phyloP scores from a whole-genome alignment of 2,888 invertebrate species.

The Celastrina argiolus region DNA sequence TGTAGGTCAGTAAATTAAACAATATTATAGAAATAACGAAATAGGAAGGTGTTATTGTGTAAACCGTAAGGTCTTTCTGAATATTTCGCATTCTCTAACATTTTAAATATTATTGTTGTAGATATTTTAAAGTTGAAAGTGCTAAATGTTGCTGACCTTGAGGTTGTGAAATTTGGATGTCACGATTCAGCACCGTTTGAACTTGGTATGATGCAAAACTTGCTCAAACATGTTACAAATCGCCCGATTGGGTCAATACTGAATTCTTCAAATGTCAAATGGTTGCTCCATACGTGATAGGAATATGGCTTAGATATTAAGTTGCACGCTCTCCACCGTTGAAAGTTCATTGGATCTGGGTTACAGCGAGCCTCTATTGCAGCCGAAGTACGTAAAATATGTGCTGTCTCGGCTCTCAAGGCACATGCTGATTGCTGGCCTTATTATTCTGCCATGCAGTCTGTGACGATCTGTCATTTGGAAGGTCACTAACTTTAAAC shows the following conservation, averaged over 20 bases:
- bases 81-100: background rate
- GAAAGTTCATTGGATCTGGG: conserved; percentile 16
- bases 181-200: conserved; percentile 23
- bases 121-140: background rate
- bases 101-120: background rate
- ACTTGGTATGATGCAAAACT: conserved; percentile 24
- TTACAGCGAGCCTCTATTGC: background rate
- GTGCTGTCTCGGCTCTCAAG: background rate
- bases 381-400: background rate
- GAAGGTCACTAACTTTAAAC: background rate
- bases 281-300: conserved; percentile 23
- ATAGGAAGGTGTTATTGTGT: background rate
- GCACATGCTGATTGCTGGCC: background rate
- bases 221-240: conserved; percentile 23
- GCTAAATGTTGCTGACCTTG: conserved; percentile 17
- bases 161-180: conserved; percentile 19
- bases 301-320: conserved; percentile 16
- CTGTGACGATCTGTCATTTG: background rate
- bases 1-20: conserved; percentile 4
- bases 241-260: conserved; percentile 23
- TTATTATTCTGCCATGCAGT: too few species aligned
- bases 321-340: conserved; percentile 14
- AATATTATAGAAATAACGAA: background rate
- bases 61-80: background rate
- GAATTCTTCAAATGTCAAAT: conserved; percentile 25